phyloP scores from a whole-genome alignment of 30 jellyfish, hydroid and myxozoan genomes.

The Turritopsis dohrnii region DNA sequence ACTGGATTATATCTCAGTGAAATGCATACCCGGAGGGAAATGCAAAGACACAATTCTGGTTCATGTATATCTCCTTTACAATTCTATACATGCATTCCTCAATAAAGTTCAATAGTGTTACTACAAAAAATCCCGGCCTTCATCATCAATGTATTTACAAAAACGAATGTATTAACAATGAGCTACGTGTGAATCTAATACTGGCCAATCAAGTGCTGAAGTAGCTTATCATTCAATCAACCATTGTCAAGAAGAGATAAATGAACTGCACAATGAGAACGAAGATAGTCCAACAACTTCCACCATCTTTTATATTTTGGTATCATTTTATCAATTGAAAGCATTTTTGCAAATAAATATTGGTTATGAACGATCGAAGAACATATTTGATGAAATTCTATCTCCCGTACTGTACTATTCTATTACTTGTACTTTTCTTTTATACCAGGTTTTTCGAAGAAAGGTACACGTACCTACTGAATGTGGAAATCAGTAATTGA shows the following conservation, averaged over 20 bases:
- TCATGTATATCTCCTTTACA: neutral
- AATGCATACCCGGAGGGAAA: slow-evolving; percentile 5
- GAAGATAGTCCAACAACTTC: neutral
- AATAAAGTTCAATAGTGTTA: neutral
- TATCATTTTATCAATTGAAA: neutral
- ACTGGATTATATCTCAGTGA: slow-evolving; percentile 17
- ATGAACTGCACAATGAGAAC: too few relatives aligned
- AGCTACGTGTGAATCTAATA: neutral
- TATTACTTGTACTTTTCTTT: too few relatives aligned
- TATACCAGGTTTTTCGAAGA: too few relatives aligned
- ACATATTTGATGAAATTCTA: neutral
- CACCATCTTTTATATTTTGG: neutral
- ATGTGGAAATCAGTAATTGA: too few relatives aligned
- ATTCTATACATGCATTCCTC: slow-evolving; percentile 14
- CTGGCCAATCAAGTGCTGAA: neutral
- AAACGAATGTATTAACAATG: neutral
- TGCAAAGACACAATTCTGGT: slow-evolving; percentile 37
- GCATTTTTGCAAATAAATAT: neutral
- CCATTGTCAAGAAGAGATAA: neutral
- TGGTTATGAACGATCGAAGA: neutral
- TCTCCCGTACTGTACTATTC: too few relatives aligned
- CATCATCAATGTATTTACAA: neutral
- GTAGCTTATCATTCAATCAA: neutral
- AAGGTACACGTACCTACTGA: too few relatives aligned
- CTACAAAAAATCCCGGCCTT: neutral